A percentile compares a stretch with the other conserved stretches of the same genome.
Evolutionary conservation across 2,888 invertebrate genomes (phyloP).

Genomic region (Lagria hirta): DNA sequence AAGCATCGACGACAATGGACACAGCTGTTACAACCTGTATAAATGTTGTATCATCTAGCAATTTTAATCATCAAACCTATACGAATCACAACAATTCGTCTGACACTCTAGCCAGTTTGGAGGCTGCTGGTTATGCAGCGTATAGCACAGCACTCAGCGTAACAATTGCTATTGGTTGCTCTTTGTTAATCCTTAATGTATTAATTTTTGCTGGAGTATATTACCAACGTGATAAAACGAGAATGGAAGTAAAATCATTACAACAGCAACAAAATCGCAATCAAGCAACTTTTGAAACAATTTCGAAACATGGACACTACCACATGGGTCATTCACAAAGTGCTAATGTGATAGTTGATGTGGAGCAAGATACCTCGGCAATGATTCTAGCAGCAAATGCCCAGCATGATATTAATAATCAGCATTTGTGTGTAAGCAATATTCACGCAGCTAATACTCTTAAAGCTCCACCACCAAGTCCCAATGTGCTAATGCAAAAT

Average conservation of each 20-base stretch:
- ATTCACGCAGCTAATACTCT: slow-evolving; percentile 56
- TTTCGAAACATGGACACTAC: slow-evolving; percentile 79
- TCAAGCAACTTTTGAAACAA: slow-evolving; percentile 67
- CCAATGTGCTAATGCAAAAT: slow-evolving; percentile 58
- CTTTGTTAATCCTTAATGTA: slow-evolving; percentile 77
- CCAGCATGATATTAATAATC: slow-evolving; percentile 58
- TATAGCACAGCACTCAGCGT: slow-evolving; percentile 77
- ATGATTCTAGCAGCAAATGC: slow-evolving; percentile 61
- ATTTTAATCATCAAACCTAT: slow-evolving; percentile 58
- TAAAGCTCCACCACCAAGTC: slow-evolving; percentile 63
- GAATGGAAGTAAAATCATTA: slow-evolving; percentile 74
- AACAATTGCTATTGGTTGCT: slow-evolving; percentile 80
- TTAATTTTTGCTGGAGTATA: slow-evolving; percentile 83
- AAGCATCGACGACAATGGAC: slow-evolving; percentile 69
- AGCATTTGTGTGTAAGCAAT: slow-evolving; percentile 57
- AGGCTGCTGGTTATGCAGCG: slow-evolving; percentile 75
- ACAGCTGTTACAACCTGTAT: slow-evolving; percentile 72
- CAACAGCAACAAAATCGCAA: slow-evolving; percentile 76
- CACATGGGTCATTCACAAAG: slow-evolving; percentile 75
- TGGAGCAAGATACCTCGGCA: slow-evolving; percentile 70
- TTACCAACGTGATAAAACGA: slow-evolving; percentile 76
- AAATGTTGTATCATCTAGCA: slow-evolving; percentile 57
- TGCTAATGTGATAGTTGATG: slow-evolving; percentile 80
- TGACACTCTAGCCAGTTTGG: slow-evolving; percentile 76
- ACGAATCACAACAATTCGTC: slow-evolving; percentile 65